phyloP scores from a whole-genome alignment of 2,797 vertebrate species.

The Chloroceryle amazona region DNA sequence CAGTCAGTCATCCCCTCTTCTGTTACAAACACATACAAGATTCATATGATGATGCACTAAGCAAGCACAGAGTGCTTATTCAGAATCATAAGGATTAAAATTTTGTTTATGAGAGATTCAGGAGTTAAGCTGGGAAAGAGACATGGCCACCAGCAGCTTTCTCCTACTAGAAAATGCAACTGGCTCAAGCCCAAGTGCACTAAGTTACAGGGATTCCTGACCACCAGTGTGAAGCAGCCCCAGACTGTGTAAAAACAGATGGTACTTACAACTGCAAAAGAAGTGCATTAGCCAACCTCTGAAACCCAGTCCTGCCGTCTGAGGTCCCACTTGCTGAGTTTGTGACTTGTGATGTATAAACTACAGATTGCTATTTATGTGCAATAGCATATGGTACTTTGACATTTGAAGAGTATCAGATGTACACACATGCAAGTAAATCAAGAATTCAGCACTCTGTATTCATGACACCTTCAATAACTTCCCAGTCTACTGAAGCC shows the following conservation, averaged over 20 bases:
- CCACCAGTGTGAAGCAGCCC: neutral
- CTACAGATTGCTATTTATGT: neutral
- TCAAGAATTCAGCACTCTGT: slow-evolving; percentile 25
- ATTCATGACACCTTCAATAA: slow-evolving; percentile 34
- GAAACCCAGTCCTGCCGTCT: neutral
- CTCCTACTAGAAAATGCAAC: neutral
- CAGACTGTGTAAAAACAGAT: slow-evolving; percentile 42
- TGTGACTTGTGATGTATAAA: slow-evolving; percentile 6
- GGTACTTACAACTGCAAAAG: neutral
- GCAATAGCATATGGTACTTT: neutral
- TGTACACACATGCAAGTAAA: slow-evolving; percentile 16
- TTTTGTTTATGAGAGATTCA: slow-evolving; percentile 7
- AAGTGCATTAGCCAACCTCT: neutral
- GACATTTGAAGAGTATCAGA: slow-evolving; percentile 41
- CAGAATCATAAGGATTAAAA: neutral
- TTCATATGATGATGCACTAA: neutral
- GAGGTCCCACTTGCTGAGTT: slow-evolving; percentile 4
- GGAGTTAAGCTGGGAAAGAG: slow-evolving; percentile 33
- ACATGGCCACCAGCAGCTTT: neutral
- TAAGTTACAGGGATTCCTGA: slow-evolving; percentile 18
- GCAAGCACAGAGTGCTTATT: neutral
- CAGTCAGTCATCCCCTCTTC: neutral
- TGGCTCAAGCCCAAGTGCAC: slow-evolving; percentile 6
- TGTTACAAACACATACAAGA: neutral
- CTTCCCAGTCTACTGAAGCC: neutral